A percentile compares a stretch with the other conserved stretches of the same genome.
Evolutionary conservation across 2,797 vertebrate species (phyloP).

Genomic region (Eremophila alpestris): DNA sequence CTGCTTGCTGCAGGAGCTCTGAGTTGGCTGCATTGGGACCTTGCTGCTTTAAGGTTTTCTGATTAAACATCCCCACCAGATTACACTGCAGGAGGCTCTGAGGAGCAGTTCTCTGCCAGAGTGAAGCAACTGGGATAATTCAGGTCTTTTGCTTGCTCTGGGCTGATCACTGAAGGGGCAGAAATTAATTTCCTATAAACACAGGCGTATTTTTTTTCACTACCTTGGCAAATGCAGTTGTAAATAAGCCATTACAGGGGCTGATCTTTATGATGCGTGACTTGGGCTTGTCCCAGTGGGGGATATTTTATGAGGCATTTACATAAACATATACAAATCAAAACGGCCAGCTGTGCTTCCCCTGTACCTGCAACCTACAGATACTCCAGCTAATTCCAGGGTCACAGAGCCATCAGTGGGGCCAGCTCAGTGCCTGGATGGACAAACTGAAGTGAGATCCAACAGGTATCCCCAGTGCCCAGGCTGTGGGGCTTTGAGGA

Average conservation of each 20-base stretch:
- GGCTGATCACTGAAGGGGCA: conserved; percentile 77
- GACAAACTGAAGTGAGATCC: neutral
- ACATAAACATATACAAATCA: conserved; percentile 68
- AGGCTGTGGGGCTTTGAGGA: neutral
- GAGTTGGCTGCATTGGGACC: neutral
- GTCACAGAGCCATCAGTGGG: neutral
- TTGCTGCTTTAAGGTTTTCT: conserved; percentile 49
- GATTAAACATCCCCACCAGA: conserved; percentile 66
- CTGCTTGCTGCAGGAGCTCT: neutral
- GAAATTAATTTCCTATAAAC: conserved; percentile 82
- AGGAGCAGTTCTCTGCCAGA: conserved; percentile 70
- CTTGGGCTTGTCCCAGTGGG: neutral
- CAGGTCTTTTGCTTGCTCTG: conserved; percentile 76
- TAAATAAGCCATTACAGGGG: conserved; percentile 64
- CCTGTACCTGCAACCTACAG: neutral
- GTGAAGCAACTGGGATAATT: conserved; percentile 73
- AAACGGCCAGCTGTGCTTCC: conserved; percentile 29
- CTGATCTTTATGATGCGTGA: conserved; percentile 59
- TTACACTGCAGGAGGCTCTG: conserved; percentile 69
- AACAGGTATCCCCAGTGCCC: accelerated
- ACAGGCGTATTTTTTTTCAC: conserved; percentile 66
- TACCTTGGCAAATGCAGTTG: conserved; percentile 59
- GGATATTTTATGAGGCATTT: conserved; percentile 61
- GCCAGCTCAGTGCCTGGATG: neutral
- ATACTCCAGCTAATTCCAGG: neutral